A percentile compares a stretch with the other conserved stretches of the same genome.
phyloP scores from a whole-genome alignment of 2,113 vertebrate genomes.

The Phyllostomus discolor region DNA sequence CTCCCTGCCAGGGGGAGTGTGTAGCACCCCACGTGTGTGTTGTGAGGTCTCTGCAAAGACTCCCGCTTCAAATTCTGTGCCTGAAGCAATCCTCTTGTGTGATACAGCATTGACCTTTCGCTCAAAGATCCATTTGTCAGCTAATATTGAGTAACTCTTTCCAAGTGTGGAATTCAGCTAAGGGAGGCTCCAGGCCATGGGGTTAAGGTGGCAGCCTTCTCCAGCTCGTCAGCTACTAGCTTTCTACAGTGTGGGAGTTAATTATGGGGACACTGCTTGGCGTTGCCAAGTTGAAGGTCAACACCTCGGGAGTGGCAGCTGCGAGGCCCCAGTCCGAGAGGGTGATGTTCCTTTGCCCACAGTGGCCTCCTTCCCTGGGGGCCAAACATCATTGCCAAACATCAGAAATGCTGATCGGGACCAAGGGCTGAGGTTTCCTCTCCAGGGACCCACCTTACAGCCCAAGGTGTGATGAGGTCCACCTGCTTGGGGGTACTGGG shows the following conservation, averaged over 20 bases:
- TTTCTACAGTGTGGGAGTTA: background rate
- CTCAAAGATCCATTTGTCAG: background rate
- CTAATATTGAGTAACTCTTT: background rate
- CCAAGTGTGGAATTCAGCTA: background rate
- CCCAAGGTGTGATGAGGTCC: background rate
- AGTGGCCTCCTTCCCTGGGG: background rate
- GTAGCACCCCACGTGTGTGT: background rate
- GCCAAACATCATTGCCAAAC: background rate
- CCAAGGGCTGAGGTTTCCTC: background rate
- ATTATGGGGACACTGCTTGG: background rate
- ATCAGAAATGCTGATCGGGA: background rate
- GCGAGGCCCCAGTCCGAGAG: background rate
- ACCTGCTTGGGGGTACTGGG: background rate
- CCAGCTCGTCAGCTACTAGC: background rate
- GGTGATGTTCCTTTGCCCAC: background rate
- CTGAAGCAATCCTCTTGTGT: rapidly evolving
- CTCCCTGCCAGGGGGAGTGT: background rate
- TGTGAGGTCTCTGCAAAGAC: background rate
- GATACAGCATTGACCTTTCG: background rate
- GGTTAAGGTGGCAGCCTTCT: background rate
- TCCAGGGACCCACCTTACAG: background rate
- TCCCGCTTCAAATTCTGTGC: background rate
- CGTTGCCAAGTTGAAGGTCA: background rate
- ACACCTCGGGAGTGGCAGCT: background rate
- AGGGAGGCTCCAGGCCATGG: background rate